Conservation (phyloP, 2,888 invertebrate genomes). For the Elgonia sp. region DNA sequence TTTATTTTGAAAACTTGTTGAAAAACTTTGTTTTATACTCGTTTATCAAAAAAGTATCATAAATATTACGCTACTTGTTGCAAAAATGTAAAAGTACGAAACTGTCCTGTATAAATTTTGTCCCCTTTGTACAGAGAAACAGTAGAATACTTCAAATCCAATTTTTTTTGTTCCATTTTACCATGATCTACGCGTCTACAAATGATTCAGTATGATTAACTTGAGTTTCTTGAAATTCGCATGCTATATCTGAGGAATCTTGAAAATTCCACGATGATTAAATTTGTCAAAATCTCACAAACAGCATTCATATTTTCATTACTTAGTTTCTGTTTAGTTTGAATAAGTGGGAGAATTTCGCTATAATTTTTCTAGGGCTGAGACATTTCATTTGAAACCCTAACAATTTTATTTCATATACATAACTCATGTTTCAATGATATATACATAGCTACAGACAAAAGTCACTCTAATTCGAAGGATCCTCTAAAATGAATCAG, state of each 20-base stretch:
- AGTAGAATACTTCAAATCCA: slow-evolving; percentile 26
- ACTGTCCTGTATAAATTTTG: slow-evolving; percentile 17
- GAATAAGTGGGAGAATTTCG: slow-evolving; percentile 31
- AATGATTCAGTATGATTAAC: slow-evolving; percentile 45
- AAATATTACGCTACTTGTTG: slow-evolving; percentile 38
- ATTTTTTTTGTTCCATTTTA: slow-evolving; percentile 10
- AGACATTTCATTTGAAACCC: slow-evolving; percentile 19
- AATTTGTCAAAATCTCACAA: not conserved
- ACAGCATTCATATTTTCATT: not conserved
- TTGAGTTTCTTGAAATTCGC: not conserved
- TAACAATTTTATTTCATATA: slow-evolving; percentile 61
- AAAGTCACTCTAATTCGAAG: slow-evolving; percentile 64
- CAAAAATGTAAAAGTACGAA: slow-evolving; percentile 57
- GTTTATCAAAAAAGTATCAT: not conserved
- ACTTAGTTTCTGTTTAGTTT: slow-evolving; percentile 16
- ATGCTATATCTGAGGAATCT: not conserved
- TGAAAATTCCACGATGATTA: not conserved
- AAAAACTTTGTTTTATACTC: not conserved
- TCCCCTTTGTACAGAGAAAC: slow-evolving; percentile 23
- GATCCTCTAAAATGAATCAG: slow-evolving; percentile 55
- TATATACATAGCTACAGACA: slow-evolving; percentile 72
- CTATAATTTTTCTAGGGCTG: slow-evolving; percentile 42
- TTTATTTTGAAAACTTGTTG: no score
- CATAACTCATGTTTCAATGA: slow-evolving; percentile 58
- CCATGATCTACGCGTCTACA: slow-evolving; percentile 49